Evolutionary conservation across 2,888 invertebrate species (phyloP), one percentile per base, ranked within the genome.

Genomic region (Pachycephus smyrnensis): DNA sequence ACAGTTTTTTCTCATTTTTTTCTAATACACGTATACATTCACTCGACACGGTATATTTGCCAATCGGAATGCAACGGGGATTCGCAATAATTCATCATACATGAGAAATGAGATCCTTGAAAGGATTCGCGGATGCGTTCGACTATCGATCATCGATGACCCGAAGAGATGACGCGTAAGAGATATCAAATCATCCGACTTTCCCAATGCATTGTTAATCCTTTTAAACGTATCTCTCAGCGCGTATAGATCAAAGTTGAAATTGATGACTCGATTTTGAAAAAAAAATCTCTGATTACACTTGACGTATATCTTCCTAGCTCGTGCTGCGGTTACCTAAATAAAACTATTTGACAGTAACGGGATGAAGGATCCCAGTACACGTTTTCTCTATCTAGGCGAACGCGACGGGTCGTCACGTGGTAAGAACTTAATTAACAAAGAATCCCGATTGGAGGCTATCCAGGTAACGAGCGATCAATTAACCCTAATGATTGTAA

Each of bases 401-500:
- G 55, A 55, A 9, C 9, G 55, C 9, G 55, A 55, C 55, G 55
- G 23, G 55, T 55, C 55, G 55, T 55, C 55, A 23, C 55, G 23
- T 55, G 55, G 23, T 23, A 32, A 71, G 71, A 71, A 9, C 71
- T 77, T 40, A 55, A 75, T 75, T 73, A 69, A 76, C 73, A 75
- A 81, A 76, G 81, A 82, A 83, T 82, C 75, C 23, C 77, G 76
- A 82, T 81, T 80, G 77, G 76, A 79, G 79, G 80, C 76, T 73
- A 71, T 71, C 32, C 31, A 71, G 71, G 31, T 71, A 71, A 30
- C 76, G 77, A 80, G 79, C 30, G 74, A 75, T 81, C 80, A 78
- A 85, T 84, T 80, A 82, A 82, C 77, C 69, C 75, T 81, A 80
- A 82, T 78, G 74, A 73, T 74, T 23, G 75, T 68, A 82, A 85